These are phyloP conservation scores for Trachelus stipa DNA, from an alignment of 2,888 invertebrate species.

Conservation along the genomic window DNA sequence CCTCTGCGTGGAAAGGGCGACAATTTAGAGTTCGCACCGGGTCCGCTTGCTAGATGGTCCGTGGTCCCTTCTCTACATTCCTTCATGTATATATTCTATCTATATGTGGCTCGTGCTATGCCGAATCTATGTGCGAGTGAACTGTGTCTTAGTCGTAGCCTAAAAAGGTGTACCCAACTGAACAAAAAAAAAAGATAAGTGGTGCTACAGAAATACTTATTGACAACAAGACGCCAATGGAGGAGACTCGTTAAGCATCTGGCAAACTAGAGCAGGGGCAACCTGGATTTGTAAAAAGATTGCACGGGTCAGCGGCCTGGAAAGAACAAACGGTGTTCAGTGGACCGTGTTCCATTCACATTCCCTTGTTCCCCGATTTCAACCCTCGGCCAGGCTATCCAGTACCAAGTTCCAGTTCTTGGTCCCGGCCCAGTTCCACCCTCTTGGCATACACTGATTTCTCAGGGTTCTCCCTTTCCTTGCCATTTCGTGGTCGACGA, in stretches of 20 bases:
- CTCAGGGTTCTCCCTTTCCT: neutral
- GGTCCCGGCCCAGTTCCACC: neutral
- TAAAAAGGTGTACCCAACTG: neutral
- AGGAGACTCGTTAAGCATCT: conserved; percentile 2
- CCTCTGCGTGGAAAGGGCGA: neutral
- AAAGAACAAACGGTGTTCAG: conserved; percentile 65
- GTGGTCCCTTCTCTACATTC: neutral
- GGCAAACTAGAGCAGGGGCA: conserved; percentile 40
- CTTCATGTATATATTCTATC: neutral
- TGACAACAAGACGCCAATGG: neutral
- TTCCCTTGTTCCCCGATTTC: conserved; percentile 31
- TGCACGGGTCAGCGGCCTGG: conserved; percentile 62
- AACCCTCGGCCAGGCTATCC: neutral
- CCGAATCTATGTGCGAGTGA: neutral
- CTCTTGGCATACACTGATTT: conserved; percentile 7
- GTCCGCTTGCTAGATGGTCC: neutral
- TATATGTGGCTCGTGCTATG: neutral
- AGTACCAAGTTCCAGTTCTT: neutral
- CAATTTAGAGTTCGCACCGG: neutral
- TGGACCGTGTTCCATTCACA: conserved; percentile 60
- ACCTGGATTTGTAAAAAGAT: conserved; percentile 66
- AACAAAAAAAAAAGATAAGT: neutral
- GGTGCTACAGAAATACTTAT: neutral
- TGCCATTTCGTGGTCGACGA: neutral
- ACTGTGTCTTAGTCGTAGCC: neutral